phyloP scores from a whole-genome alignment of 2,888 invertebrate genomes.

The Aradus depressus region DNA sequence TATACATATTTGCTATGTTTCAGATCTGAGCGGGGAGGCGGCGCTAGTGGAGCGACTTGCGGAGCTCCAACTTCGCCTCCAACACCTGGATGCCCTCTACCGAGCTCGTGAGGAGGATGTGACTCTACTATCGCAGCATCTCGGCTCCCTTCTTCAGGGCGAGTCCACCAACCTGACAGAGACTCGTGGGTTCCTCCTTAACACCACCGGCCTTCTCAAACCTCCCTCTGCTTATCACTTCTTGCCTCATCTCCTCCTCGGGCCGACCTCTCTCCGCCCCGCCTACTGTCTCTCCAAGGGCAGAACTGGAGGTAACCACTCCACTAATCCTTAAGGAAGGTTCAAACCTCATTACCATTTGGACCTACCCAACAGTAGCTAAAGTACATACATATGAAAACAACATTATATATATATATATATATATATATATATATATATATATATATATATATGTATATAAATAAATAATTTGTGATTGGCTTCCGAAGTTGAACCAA shows the following conservation, averaged over 20 bases:
- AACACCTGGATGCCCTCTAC: slow-evolving; percentile 69
- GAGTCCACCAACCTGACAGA: slow-evolving; percentile 33
- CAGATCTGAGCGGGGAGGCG: slow-evolving; percentile 42
- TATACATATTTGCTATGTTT: too few relatives aligned
- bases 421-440: too few relatives aligned
- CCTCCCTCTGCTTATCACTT: slow-evolving; percentile 74
- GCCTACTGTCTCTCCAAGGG: slow-evolving; percentile 65
- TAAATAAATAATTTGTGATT: too few relatives aligned
- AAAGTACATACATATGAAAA: neutral
- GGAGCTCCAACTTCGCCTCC: slow-evolving; percentile 63
- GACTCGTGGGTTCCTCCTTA: slow-evolving; percentile 22
- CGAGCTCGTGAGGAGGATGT: slow-evolving; percentile 65
- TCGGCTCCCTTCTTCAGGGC: slow-evolving; percentile 40
- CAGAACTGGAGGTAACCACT: slow-evolving; percentile 47
- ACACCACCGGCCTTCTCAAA: slow-evolving; percentile 34
- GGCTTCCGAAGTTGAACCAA: too few relatives aligned
- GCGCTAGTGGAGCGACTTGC: slow-evolving; percentile 57
- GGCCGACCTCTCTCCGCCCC: slow-evolving; percentile 64
- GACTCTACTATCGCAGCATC: slow-evolving; percentile 53
- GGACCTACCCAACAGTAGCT: too few relatives aligned
- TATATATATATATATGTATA: too few relatives aligned
- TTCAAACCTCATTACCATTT: too few relatives aligned
- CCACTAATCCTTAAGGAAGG: too few relatives aligned
- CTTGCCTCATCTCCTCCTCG: slow-evolving; percentile 69
- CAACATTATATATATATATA: neutral